Conservation (phyloP, 2,113 vertebrate species). For the Dunckerocampus dactyliophorus region DNA sequence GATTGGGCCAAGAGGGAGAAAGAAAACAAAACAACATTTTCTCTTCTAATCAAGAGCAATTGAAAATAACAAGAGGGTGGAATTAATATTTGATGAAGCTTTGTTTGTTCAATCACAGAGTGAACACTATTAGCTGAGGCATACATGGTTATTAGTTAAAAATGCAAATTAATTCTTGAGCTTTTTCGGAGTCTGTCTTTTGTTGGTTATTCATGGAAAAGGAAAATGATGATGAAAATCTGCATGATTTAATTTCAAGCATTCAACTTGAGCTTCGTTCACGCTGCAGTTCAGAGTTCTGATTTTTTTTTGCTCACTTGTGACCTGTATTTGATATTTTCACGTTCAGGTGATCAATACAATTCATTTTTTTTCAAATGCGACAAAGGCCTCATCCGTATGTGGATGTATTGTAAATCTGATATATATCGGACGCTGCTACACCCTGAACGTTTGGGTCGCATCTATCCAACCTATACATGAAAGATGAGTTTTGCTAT, state of each 20-base stretch:
- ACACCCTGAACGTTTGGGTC: too few species aligned
- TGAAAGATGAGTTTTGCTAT: too few species aligned
- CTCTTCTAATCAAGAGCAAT: constrained; percentile 34
- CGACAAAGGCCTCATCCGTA: too few species aligned
- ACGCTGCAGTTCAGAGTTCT: too few species aligned
- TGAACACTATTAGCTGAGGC: constrained; percentile 44
- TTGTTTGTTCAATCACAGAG: constrained; percentile 59
- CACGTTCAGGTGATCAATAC: too few species aligned
- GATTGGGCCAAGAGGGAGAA: background rate
- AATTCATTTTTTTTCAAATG: too few species aligned
- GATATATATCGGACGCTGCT: too few species aligned
- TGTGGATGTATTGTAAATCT: too few species aligned
- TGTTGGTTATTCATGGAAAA: constrained; percentile 41
- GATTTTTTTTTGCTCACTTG: too few species aligned
- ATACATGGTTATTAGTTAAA: constrained; percentile 50
- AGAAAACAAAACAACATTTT: constrained; percentile 23
- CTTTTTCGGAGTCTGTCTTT: constrained; percentile 15
- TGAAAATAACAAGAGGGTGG: constrained; percentile 40
- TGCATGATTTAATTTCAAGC: constrained; percentile 39
- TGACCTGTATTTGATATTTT: too few species aligned
- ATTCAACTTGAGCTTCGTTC: background rate
- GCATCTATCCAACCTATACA: too few species aligned
- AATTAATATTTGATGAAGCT: constrained; percentile 66
- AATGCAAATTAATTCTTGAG: constrained; percentile 58
- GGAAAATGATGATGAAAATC: constrained; percentile 40